A percentile compares a stretch with the other conserved stretches of the same genome.
Conservation (phyloP, 37 sponge, comb jelly and placozoan genomes). For the Oscarella lobularis region DNA sequence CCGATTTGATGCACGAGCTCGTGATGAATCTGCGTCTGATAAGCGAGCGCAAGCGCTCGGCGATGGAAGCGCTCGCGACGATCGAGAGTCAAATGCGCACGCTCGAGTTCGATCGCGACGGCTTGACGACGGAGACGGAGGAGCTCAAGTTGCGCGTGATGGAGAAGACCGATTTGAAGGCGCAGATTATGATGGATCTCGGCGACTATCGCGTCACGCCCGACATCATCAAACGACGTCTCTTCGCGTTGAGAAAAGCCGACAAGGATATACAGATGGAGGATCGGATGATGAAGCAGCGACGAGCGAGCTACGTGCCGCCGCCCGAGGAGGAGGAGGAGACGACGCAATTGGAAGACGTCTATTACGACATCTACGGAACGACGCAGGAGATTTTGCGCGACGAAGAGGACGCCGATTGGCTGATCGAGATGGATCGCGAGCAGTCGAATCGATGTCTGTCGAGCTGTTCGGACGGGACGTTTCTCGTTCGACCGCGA, state of each 20-base stretch:
- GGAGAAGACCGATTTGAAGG: not conserved
- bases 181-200: not conserved
- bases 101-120: not conserved
- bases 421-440: not conserved
- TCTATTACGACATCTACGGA: not conserved
- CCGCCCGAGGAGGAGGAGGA: not conserved
- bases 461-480: not conserved
- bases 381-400: not conserved
- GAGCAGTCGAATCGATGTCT: not conserved
- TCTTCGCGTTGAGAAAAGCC: not conserved
- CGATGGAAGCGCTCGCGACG: not conserved
- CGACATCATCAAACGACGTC: not conserved
- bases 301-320: not conserved
- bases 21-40: not conserved
- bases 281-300: not conserved
- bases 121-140: not conserved
- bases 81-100: not conserved
- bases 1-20: not conserved
- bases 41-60: not conserved
- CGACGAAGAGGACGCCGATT: not conserved
- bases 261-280: not conserved
- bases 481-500: not conserved
- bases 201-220: not conserved
- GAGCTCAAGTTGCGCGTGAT: not conserved
- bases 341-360: not conserved